A percentile compares a stretch with the other conserved stretches of the same genome.
These are phyloP conservation scores for Eubasilissa splendida DNA, from an alignment of 2,888 invertebrate genomes.

Conservation along the genomic window DNA sequence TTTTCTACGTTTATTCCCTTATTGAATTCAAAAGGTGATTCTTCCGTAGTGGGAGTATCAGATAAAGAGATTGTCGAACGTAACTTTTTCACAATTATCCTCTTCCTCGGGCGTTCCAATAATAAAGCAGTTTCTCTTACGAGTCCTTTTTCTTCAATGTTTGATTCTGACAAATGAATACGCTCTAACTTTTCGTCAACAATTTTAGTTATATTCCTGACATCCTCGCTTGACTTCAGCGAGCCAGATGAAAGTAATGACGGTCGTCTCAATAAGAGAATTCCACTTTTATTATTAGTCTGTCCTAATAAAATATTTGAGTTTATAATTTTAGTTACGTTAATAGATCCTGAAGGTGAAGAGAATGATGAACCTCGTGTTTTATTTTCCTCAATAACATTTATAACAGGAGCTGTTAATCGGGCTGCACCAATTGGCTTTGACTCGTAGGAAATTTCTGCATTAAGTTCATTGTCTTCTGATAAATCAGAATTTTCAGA, in stretches of 20 bases:
- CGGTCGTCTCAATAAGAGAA: slow-evolving; percentile 59
- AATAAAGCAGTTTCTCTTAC: slow-evolving; percentile 60
- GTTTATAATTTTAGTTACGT: slow-evolving; percentile 57
- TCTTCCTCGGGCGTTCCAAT: slow-evolving; percentile 62
- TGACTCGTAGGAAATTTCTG: slow-evolving; percentile 47
- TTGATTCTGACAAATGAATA: slow-evolving; percentile 69
- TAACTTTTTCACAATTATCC: slow-evolving; percentile 64
- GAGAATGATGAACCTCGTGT: slow-evolving; percentile 13
- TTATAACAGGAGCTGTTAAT: slow-evolving; percentile 53
- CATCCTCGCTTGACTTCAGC: slow-evolving; percentile 60
- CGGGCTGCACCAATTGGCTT: slow-evolving; percentile 49
- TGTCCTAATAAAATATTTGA: slow-evolving; percentile 55
- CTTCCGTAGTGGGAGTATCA: slow-evolving; percentile 60
- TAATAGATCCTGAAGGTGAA: slow-evolving; percentile 37
- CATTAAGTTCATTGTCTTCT: slow-evolving; percentile 55
- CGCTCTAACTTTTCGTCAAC: slow-evolving; percentile 64
- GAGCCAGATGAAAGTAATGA: slow-evolving; percentile 62
- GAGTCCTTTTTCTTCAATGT: slow-evolving; percentile 69
- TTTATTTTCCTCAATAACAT: slow-evolving; percentile 46
- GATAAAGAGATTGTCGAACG: slow-evolving; percentile 61
- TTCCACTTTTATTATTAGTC: slow-evolving; percentile 55
- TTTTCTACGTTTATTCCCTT: slow-evolving; percentile 33
- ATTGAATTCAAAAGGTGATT: slow-evolving; percentile 58
- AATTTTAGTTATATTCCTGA: slow-evolving; percentile 60
- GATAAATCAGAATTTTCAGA: slow-evolving; percentile 35